Percentiles rank a stretch among this genome's conserved stretches.
Evolutionary conservation across 2,797 vertebrate species (phyloP).

Genomic region (Catamblyrhynchus diadema): DNA sequence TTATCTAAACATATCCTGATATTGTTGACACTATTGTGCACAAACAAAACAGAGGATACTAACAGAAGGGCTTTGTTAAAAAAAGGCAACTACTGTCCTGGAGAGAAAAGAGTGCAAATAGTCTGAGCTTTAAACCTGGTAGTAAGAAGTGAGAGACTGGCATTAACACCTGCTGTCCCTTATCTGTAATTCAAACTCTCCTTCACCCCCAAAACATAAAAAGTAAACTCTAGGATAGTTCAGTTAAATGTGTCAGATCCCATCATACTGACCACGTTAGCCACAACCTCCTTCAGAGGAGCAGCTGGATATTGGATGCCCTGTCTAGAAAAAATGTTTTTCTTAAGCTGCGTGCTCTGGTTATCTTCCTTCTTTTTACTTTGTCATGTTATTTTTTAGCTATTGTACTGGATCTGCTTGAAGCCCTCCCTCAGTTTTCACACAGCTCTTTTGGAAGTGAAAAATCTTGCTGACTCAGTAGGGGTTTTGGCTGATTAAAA

Average conservation of each 20-base stretch:
- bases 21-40: background rate
- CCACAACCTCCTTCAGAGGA: background rate
- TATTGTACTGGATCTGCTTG: slow-evolving; percentile 12
- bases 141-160: background rate
- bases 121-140: background rate
- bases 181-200: background rate
- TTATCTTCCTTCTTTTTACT: slow-evolving; percentile 13
- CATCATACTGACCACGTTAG: background rate
- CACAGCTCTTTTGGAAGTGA: slow-evolving; percentile 24
- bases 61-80: background rate
- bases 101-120: background rate
- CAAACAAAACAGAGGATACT: slow-evolving; percentile 3
- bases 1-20: slow-evolving; percentile 26
- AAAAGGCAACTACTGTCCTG: background rate
- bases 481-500: slow-evolving; percentile 27
- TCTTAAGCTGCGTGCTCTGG: background rate
- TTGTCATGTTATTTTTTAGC: background rate
- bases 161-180: background rate
- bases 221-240: background rate
- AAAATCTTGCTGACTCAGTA: slow-evolving; percentile 28
- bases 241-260: background rate
- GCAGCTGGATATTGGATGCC: background rate
- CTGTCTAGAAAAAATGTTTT: background rate
- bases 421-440: slow-evolving; percentile 28
- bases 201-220: background rate